phyloP scores from a whole-genome alignment of 2,113 vertebrate genomes.

The Cyanoderma ruficeps region DNA sequence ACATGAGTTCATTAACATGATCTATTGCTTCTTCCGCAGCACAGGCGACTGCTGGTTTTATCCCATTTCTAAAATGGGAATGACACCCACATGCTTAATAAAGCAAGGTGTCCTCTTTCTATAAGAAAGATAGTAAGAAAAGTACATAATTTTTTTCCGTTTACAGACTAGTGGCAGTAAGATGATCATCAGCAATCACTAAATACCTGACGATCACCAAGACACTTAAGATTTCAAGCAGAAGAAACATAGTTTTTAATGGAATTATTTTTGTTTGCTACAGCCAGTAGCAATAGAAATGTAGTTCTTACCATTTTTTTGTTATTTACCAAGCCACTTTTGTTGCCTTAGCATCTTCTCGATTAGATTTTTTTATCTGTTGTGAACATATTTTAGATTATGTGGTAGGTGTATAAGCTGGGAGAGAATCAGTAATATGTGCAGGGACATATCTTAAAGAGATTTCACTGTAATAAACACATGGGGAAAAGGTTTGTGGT shows the following conservation, averaged over 20 bases:
- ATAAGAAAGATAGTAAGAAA: neutral
- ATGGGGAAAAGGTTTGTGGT: neutral
- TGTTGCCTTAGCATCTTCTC: neutral
- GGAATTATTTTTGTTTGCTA: constrained; percentile 10
- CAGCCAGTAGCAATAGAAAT: neutral
- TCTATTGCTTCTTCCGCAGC: neutral
- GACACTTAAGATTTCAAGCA: neutral
- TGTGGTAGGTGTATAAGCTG: neutral
- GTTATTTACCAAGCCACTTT: neutral
- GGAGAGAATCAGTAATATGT: neutral
- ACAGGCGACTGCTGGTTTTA: neutral
- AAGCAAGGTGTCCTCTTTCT: neutral
- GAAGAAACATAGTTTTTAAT: neutral
- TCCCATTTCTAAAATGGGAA: neutral
- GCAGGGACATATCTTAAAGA: neutral
- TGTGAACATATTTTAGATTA: neutral
- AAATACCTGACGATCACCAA: neutral
- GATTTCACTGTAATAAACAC: neutral
- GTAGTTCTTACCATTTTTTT: neutral
- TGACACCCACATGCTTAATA: neutral
- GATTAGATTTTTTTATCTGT: constrained; percentile 13
- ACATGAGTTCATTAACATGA: neutral
- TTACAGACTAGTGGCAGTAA: neutral
- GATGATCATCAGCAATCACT: neutral
- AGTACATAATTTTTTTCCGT: neutral